Conservation (phyloP, 2,113 vertebrate genomes). For the Xenotilapia flavipinnis region DNA sequence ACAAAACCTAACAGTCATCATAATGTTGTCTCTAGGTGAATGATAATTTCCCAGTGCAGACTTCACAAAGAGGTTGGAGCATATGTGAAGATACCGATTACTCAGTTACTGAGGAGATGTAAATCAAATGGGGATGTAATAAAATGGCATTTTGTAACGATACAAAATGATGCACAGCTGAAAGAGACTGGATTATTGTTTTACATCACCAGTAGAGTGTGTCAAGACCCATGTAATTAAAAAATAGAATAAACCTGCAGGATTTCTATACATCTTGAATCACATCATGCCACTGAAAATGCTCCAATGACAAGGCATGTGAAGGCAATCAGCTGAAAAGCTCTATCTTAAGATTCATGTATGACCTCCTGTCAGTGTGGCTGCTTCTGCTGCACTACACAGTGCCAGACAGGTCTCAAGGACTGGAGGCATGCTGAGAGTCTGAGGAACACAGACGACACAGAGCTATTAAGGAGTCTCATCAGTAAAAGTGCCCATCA, state of each 20-base stretch:
- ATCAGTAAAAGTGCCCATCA: conserved; percentile 59
- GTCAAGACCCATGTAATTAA: neutral
- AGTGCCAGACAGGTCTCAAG: neutral
- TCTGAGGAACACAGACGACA: neutral
- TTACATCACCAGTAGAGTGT: neutral
- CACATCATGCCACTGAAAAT: neutral
- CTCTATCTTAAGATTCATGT: conserved; percentile 14
- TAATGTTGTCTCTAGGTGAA: too few species aligned
- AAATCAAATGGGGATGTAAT: conserved; percentile 9
- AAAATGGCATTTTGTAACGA: neutral
- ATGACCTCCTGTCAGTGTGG: neutral
- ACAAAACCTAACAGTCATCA: too few species aligned
- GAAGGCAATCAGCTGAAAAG: conserved; percentile 17
- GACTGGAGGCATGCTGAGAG: conserved; percentile 23
- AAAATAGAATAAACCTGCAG: neutral
- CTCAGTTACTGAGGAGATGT: neutral
- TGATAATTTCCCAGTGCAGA: too few species aligned
- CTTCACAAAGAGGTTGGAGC: neutral
- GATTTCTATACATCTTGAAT: neutral
- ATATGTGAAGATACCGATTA: neutral
- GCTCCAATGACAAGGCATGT: neutral
- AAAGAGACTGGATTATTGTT: neutral
- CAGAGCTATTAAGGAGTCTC: conserved; percentile 19
- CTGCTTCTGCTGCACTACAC: neutral
- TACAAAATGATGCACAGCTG: neutral